Evolutionary conservation across 2,888 invertebrate species (phyloP), one percentile per base, ranked within the genome.

Genomic region (Strigamia transsilvanica): DNA sequence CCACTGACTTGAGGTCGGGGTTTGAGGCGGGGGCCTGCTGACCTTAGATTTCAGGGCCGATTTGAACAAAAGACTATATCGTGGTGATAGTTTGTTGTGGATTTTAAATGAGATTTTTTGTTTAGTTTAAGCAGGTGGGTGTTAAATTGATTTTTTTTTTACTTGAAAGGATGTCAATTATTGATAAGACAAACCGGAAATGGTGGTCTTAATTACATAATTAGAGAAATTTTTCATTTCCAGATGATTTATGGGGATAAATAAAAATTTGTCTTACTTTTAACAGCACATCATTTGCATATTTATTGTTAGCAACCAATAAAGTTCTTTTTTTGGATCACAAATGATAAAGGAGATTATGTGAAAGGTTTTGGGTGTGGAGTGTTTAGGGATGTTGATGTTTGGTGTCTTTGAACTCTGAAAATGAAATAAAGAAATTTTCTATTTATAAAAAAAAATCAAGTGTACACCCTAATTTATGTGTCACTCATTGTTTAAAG

Each of bases 1-100:
- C 61, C 61, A 66, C 15, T 46, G 46, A 46, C 61, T 66, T 66
- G 61, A 66, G 61, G 61, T 66, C 61, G 61, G 61, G 61, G 61
- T 66, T 66, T 66, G 61, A 66, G 61, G 61, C 61, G 61, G 61
- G 61, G 18, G 13, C 61, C 12, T 66, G 61, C 61, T 66, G 61
- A 66, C 61, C 61, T 66, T 66, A 66, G 61, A 66, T 66, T 66
- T 66, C 61, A 66, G 61, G 61, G 61, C 61, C 61, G 61, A 66
- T 66, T 21, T 21, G 23, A 66, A 66, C 61, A 66, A 66, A 51
- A 66, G 61, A 66, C 61, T n/a, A 12, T 46, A 46, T 66, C 61
- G 61, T 66, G 61, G 0, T 21, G 23, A 23, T n/a, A 0, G 46
- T n/a, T 13, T 46, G 46, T 38, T 38, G 38, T 38, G 61, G 61